Base-by-base conservation (phyloP, 2,113 vertebrate genomes). In the Rhabdornis inornatus region DNA sequence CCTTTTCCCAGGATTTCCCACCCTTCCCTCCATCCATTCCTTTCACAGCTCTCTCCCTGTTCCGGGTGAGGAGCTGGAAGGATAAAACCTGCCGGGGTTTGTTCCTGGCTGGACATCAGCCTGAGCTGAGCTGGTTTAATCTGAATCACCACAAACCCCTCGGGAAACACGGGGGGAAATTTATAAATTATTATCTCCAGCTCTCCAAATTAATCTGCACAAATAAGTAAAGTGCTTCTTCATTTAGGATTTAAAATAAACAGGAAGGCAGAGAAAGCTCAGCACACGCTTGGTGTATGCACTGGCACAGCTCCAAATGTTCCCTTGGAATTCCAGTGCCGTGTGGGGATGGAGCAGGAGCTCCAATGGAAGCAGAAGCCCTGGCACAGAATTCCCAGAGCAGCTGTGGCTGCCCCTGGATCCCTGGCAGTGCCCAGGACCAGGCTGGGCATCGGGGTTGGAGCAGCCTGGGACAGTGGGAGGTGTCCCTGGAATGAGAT, bases 1-100 rank as follows among this genome's bases (percentile, higher is more conserved):
- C n/a, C 30, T 44, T 22, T 49, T 28, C 44, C 35, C 0, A 4
- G 81, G 65, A 53, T 44, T 25, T 28, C 70, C 19, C 4, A 0
- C 7, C 13, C 13, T 35, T 25, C 70, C 0, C 35, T 20, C 4
- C 2, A 1, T 28, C 55, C 9, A 0, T 17, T n/a, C 6, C 37
- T 68, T 49, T 15, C 89, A 4, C 49, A 27, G 40, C 55, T 78
- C n/a, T 68, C 49, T 49, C 15, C 1, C 50, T 4, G 33, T 35
- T 28, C 56, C 11, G 14, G 6, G 7, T 4, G 39, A 44, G 56
- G 33, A 30, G 7, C 21, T 5, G 21, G n/a, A 33, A 70, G 15
- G 1, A 4, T 53, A 8, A 35, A 21, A 3, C 9, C 28, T 1
- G 9, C 17, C 52, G 4, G 3, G 25, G 44, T 89, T 45, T 70